A percentile compares a stretch with the other conserved stretches of the same genome.
Evolutionary conservation across 1,140 invertebrate genomes (phyloP).

Genomic region (Psilanteris sp.): DNA sequence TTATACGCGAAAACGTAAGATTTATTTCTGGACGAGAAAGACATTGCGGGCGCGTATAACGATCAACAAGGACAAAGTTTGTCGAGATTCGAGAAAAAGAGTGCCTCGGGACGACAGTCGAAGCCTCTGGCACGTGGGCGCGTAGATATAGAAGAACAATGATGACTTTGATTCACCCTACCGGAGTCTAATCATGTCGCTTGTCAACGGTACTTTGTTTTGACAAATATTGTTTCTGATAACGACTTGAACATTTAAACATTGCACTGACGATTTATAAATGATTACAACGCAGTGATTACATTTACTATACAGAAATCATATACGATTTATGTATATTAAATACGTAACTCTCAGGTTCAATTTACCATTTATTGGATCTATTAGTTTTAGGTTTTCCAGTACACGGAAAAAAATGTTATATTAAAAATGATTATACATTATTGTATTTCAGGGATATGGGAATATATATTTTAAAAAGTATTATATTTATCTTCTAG

Average conservation of each 20-base stretch:
- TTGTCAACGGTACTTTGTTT: slow-evolving; percentile 64
- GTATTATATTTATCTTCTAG: too few species aligned
- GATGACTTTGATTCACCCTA: slow-evolving; percentile 63
- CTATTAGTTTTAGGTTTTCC: too few species aligned
- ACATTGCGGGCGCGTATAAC: slow-evolving; percentile 13
- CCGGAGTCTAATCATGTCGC: slow-evolving; percentile 63
- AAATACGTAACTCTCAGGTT: too few species aligned
- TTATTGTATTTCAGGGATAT: too few species aligned
- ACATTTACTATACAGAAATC: too few species aligned
- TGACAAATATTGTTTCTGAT: slow-evolving; percentile 59
- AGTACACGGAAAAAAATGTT: too few species aligned
- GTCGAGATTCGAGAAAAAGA: slow-evolving; percentile 50
- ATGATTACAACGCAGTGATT: too few species aligned
- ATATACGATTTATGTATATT: too few species aligned
- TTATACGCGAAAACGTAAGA: slow-evolving; percentile 78
- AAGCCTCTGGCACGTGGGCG: slow-evolving; percentile 55
- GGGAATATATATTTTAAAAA: too few species aligned
- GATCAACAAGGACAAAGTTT: slow-evolving; percentile 29
- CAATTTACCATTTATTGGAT: too few species aligned
- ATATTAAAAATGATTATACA: too few species aligned
- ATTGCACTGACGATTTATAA: slow-evolving; percentile 2
- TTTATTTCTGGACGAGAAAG: slow-evolving; percentile 71
- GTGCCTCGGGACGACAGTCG: slow-evolving; percentile 46
- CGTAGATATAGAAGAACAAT: slow-evolving; percentile 20
- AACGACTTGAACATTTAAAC: slow-evolving; percentile 12